Percentiles rank a stretch among this genome's conserved stretches.
Evolutionary conservation across 2,888 invertebrate genomes (phyloP).

Genomic region (Melieria picta): DNA sequence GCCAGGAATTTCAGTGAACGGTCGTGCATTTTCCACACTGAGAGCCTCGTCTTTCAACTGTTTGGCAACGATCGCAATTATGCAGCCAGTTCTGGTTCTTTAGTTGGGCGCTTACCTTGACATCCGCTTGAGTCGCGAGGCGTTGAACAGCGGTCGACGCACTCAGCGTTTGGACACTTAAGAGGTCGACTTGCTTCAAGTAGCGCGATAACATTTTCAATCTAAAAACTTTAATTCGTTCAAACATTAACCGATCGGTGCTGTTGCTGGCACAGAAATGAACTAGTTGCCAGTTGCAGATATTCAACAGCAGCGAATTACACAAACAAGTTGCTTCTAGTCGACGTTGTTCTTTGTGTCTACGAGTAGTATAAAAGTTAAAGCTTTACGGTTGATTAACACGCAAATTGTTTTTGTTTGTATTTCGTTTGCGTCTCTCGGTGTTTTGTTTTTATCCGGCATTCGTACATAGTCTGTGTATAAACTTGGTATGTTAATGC

Average conservation of each 20-base stretch:
- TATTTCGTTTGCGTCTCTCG: not conserved
- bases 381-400: not conserved
- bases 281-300: too few species aligned
- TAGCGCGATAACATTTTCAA: constrained; percentile 16
- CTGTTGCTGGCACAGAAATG: not conserved
- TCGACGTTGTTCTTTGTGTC: not conserved
- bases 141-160: not conserved
- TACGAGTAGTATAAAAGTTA: not conserved
- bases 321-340: not conserved
- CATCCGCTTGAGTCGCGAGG: not conserved
- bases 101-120: not conserved
- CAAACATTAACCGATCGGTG: not conserved
- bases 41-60: not conserved
- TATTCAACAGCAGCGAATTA: not conserved
- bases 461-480: not conserved
- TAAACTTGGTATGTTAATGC: too few species aligned
- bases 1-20: constrained; percentile 55
- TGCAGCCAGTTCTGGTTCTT: not conserved
- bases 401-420: not conserved
- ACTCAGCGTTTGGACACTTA: not conserved
- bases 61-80: not conserved
- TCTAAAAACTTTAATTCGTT: not conserved
- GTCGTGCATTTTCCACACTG: constrained; percentile 48
- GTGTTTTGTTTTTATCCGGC: not conserved
- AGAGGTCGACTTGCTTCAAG: not conserved